A percentile compares a stretch with the other conserved stretches of the same genome.
phyloP scores from a whole-genome alignment of 2,888 invertebrate species.

The Argynnis bischoffii region DNA sequence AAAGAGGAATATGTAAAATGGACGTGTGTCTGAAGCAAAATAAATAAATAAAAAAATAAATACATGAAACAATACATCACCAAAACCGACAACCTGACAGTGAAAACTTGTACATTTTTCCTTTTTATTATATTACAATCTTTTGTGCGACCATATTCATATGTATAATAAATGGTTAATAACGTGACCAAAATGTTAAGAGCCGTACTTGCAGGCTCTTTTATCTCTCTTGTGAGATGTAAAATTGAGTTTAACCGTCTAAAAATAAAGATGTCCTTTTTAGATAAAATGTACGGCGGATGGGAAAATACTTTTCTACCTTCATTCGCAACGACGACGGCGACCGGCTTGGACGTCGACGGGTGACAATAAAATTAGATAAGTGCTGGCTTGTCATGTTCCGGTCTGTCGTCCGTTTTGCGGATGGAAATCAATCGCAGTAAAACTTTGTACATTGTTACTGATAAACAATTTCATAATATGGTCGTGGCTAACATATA shows the following conservation, averaged over 20 bases:
- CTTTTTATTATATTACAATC: too few relatives aligned
- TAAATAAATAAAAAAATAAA: too few relatives aligned
- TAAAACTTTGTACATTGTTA: conserved; percentile 68
- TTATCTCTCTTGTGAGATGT: conserved; percentile 4
- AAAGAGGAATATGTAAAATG: too few relatives aligned
- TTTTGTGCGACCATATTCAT: too few relatives aligned
- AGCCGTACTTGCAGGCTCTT: not conserved
- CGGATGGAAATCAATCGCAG: conserved; percentile 70
- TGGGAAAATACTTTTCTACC: conserved; percentile 66
- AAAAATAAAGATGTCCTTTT: conserved; percentile 73
- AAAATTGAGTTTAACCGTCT: conserved; percentile 74
- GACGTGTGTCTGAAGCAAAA: too few relatives aligned
- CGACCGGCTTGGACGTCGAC: conserved; percentile 61
- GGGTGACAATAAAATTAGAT: conserved; percentile 82
- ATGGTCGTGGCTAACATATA: not conserved
- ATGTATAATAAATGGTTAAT: not conserved
- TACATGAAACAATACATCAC: too few relatives aligned
- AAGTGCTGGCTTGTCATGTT: conserved; percentile 75
- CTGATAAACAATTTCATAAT: conserved; percentile 37
- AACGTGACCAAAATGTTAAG: not conserved
- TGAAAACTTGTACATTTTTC: too few relatives aligned
- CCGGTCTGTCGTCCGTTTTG: conserved; percentile 67
- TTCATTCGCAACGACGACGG: conserved; percentile 58
- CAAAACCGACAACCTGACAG: too few relatives aligned
- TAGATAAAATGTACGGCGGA: conserved; percentile 66